Evolutionary conservation across 2,797 vertebrate genomes (phyloP).

Genomic region (Bovichtus variegatus): DNA sequence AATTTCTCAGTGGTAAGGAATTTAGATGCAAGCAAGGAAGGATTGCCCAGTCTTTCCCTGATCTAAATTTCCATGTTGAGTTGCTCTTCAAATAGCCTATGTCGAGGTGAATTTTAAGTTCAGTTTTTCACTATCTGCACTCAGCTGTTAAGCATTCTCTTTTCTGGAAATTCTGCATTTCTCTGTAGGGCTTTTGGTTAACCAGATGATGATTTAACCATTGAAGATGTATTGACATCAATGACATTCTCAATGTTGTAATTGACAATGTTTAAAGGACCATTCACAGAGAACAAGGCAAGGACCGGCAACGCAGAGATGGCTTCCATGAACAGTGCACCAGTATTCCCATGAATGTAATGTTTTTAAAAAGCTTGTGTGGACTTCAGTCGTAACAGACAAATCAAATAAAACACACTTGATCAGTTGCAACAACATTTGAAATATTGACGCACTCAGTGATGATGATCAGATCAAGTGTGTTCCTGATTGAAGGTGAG

Average conservation of each 20-base stretch:
- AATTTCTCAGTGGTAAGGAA: not conserved
- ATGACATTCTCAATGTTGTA: not conserved
- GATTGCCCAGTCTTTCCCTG: not conserved
- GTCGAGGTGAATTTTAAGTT: too few species aligned
- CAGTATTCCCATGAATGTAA: not conserved
- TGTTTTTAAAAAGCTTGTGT: not conserved
- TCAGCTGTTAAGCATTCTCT: too few species aligned
- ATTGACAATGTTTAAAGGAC: not conserved
- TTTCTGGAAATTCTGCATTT: too few species aligned
- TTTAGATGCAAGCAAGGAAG: not conserved
- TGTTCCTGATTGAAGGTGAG: too few species aligned
- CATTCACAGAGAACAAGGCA: too few species aligned
- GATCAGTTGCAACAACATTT: not conserved
- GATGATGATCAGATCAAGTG: too few species aligned
- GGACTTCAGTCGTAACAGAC: not conserved
- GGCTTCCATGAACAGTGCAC: not conserved
- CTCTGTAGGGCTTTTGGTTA: too few species aligned
- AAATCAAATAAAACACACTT: not conserved
- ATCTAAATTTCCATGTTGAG: not conserved
- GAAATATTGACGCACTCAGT: not conserved
- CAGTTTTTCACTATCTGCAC: too few species aligned
- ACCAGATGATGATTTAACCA: not conserved
- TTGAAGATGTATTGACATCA: not conserved
- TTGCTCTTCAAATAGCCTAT: too few species aligned
- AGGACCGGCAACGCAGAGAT: too few species aligned